Evolutionary conservation across 1,140 invertebrate species (phyloP), one percentile per base, ranked within the genome.

Genomic region (Lepidurus packardi): DNA sequence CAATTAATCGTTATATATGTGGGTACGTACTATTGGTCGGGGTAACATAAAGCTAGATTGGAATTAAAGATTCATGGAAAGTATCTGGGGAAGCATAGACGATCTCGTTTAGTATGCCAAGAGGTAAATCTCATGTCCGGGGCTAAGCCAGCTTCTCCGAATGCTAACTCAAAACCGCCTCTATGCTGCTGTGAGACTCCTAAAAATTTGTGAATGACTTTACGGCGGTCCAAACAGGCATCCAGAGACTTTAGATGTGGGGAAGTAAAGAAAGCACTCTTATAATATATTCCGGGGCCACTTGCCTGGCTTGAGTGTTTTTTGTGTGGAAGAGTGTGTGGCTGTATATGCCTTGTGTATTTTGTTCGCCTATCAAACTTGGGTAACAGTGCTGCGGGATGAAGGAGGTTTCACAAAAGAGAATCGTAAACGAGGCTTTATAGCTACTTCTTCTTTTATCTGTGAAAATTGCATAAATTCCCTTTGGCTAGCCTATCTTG

Each of bases 371-470:
- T 65, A 65, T 65, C 53, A n/a, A 65, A 65, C 9, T 65, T 65
- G 53, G 53, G 21, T 21, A 65, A 65, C 53, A 65, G 53, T 21
- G 53, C 21, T 21, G 53, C 4, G 53, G 53, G 34, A 34, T 34
- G 34, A 34, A 65, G 53, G 21, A 7, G n/a, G 13, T 65, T 65
- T 21, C 53, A n/a, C 21, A 21, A 65, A 65, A 65, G 53, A 16
- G 53, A 65, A 65, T 65, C 53, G 53, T 65, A 65, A 65, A 65
- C 53, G 21, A 65, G 53, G 53, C 53, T 65, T 65, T 65, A 65
- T 16, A 65, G 53, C 53, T 65, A 13, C 53, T 65, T 21, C 53
- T 65, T 65, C 34, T 34, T 65, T n/a, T n/a, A 65, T 21, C 16
- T 65, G 21, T 65, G 53, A n/a, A 65, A 65, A 65, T 65, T 65